Evolutionary conservation across 64 coral and sea anemone genomes (phyloP).

Genomic region (Porites lutea): DNA sequence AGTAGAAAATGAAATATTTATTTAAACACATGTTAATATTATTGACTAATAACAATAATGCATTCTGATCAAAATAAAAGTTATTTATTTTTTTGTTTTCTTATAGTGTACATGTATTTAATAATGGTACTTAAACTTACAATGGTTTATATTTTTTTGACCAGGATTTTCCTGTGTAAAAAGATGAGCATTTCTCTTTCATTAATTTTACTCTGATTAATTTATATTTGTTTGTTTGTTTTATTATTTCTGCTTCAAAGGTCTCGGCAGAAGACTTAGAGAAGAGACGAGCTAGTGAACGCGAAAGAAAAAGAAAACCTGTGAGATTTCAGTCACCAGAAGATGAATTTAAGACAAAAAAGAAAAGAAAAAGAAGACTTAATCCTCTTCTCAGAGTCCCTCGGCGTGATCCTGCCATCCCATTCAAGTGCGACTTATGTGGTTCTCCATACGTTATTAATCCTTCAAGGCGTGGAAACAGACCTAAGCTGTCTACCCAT

Average conservation of each 20-base stretch:
- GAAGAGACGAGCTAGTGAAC: conserved; percentile 64
- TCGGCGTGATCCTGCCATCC: conserved; percentile 41
- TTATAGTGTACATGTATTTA: not conserved
- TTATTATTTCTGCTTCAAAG: not conserved
- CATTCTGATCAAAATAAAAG: too few species aligned
- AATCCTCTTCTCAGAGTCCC: conserved; percentile 54
- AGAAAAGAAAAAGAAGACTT: conserved; percentile 70
- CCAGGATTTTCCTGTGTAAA: too few species aligned
- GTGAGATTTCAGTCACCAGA: conserved; percentile 69
- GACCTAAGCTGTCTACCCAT: conserved; percentile 80
- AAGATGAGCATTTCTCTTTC: too few species aligned
- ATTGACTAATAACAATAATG: too few species aligned
- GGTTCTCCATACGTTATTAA: conserved; percentile 96
- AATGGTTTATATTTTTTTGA: too few species aligned
- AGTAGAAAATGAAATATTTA: too few species aligned
- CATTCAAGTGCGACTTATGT: conserved; percentile 99
- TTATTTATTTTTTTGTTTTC: not conserved
- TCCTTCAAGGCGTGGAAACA: conserved; percentile 91
- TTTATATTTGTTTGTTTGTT: not conserved
- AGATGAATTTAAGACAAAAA: conserved; percentile 69
- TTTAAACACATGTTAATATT: too few species aligned
- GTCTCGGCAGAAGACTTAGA: conserved; percentile 44
- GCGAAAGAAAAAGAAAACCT: conserved; percentile 87
- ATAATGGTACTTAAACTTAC: not conserved
- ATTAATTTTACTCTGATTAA: too few species aligned